Evolutionary conservation across 2,797 vertebrate genomes (phyloP), one percentile per base, ranked within the genome.

Genomic region (Crypturellus tataupa): DNA sequence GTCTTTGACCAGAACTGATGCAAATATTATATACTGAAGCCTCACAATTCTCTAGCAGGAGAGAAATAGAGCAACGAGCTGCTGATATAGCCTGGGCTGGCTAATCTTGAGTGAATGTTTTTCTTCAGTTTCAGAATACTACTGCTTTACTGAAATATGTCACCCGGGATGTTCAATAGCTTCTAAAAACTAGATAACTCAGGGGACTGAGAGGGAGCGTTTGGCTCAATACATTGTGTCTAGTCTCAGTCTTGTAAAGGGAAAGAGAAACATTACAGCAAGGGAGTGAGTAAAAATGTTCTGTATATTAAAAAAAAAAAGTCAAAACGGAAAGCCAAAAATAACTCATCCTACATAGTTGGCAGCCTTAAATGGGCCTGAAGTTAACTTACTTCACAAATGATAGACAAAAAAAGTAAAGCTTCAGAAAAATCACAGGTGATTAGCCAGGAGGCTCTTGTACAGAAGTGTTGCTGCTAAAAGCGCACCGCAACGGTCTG

Each of bases 281-380:
- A 93, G 25, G 56, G 70, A 92, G 76, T 63, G 42, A 85, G 33
- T 69, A 89, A 93, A 94, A 96, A 75, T 10, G n/a, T 90, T 81
- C 70, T 18, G n/a, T 63, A 59, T 73, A n/a, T 17, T 16, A 42
- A 42, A 42, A 44, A 44, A 80, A 65, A 67, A 33, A 75, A 44
- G 29, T 12, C 25, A 91, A 93, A 90, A 9, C 72, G 33, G 33
- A 94, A 89, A 72, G 64, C 84, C 88, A 40, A 90, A 95, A 96
- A 97, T 96, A 96, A 80, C 94, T 91, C 68, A 91, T 84, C 94
- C 94, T 95, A 95, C 91, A 96, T 95, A 93, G 85, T 80, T 24
- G 20, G 51, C 47, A 94, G 73, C 63, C 56, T 85, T 81, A 84
- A 78, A 72, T 33, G 47, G 87, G 64, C 64, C 67, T 79, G 47